A percentile compares a stretch with the other conserved stretches of the same genome.
Evolutionary conservation across 2,113 vertebrate genomes (phyloP).

Genomic region (Mesocricetus auratus): DNA sequence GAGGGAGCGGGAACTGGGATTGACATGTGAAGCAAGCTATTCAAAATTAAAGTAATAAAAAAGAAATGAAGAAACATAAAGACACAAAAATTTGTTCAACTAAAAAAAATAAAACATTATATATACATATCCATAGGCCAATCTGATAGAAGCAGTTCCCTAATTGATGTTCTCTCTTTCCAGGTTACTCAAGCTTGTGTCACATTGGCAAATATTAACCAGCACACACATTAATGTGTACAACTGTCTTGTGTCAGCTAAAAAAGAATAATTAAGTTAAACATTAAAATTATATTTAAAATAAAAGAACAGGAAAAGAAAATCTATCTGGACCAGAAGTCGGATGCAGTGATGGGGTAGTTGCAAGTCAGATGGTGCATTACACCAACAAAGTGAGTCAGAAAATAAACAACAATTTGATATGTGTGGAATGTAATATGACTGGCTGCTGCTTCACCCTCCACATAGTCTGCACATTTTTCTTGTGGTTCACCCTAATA

Average conservation of each 20-base stretch:
- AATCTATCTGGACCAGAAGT: background rate
- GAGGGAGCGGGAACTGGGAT: too few species aligned
- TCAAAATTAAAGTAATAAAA: too few species aligned
- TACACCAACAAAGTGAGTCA: background rate
- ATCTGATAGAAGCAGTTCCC: background rate
- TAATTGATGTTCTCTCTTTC: background rate
- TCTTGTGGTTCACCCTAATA: background rate
- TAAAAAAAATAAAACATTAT: background rate
- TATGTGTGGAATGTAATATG: conserved; percentile 22
- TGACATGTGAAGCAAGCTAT: too few species aligned
- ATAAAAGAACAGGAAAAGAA: background rate
- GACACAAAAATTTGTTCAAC: background rate
- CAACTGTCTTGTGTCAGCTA: conserved; percentile 8
- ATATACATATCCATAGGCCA: background rate
- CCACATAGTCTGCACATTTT: background rate
- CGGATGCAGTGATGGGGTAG: background rate
- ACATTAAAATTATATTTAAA: background rate
- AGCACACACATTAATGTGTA: background rate
- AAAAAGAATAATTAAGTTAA: conserved; percentile 15
- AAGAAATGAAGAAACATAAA: too few species aligned
- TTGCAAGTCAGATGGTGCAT: background rate
- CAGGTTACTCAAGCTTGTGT: background rate
- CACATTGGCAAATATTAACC: background rate
- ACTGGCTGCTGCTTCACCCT: background rate
- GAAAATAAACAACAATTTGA: conserved; percentile 20